Evolutionary conservation across 2,888 invertebrate species (phyloP).

Genomic region (Xylota segnis): DNA sequence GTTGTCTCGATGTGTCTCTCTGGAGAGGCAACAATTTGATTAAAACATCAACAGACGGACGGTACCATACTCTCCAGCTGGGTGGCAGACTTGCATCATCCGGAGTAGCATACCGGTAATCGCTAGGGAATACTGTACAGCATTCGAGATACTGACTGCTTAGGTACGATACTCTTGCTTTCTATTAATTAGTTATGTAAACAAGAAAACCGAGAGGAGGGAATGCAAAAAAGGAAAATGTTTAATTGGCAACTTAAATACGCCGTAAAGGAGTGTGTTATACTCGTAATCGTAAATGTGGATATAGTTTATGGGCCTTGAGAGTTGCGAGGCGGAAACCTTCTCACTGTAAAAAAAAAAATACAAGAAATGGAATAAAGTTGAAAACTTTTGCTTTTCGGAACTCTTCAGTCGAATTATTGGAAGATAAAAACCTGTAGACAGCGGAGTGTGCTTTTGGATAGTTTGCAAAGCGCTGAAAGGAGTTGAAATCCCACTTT

Average conservation of each 20-base stretch:
- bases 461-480: too few relatives aligned
- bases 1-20: constrained; percentile 6
- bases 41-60: constrained; percentile 56
- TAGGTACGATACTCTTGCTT: constrained; percentile 63
- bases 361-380: too few relatives aligned
- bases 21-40: constrained; percentile 53
- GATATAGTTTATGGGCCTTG: background rate
- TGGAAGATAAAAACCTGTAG: too few relatives aligned
- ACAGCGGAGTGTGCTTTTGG: too few relatives aligned
- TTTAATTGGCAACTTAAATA: constrained; percentile 24
- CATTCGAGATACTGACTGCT: constrained; percentile 8
- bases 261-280: background rate
- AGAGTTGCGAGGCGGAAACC: too few relatives aligned
- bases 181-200: constrained; percentile 73
- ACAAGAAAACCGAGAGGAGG: constrained; percentile 30
- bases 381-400: too few relatives aligned
- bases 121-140: constrained; percentile 11
- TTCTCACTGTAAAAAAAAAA: too few relatives aligned
- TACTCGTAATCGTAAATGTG: background rate
- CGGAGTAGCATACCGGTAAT: constrained; percentile 48
- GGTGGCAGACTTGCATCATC: constrained; percentile 65
- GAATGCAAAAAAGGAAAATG: constrained; percentile 36
- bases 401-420: too few relatives aligned
- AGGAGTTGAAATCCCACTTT: too few relatives aligned
- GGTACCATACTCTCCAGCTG: constrained; percentile 17